phyloP scores from a whole-genome alignment of 2,113 vertebrate genomes.

The Phylloscopus trochilus region DNA sequence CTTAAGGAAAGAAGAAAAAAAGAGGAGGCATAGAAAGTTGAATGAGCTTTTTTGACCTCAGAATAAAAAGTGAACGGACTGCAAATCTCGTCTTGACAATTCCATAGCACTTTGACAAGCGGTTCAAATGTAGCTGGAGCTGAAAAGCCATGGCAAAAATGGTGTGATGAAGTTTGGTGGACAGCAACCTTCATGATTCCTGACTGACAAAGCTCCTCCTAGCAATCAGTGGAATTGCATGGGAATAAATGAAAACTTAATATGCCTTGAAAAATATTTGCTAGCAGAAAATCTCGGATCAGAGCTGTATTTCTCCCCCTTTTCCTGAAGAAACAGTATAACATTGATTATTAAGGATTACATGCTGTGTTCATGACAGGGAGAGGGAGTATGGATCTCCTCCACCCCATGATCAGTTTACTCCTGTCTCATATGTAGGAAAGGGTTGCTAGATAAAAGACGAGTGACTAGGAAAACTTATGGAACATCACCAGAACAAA shows the following conservation, averaged over 20 bases:
- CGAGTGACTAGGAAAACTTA: fast-evolving
- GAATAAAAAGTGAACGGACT: not conserved
- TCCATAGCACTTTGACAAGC: not conserved
- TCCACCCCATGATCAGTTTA: not conserved
- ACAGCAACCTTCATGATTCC: not conserved
- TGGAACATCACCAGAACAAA: not conserved
- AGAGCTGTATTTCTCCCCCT: not conserved
- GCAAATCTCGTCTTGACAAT: not conserved
- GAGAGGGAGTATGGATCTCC: not conserved
- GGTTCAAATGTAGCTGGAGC: not conserved
- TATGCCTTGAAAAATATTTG: not conserved
- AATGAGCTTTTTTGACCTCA: not conserved
- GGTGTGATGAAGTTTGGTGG: not conserved
- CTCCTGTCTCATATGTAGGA: not conserved
- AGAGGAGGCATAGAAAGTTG: not conserved
- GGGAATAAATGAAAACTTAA: not conserved
- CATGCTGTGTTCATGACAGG: not conserved
- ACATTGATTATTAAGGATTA: not conserved
- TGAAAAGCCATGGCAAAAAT: not conserved
- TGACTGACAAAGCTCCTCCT: not conserved
- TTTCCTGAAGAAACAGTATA: not conserved
- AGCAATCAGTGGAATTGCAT: not conserved
- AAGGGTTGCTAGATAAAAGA: not conserved
- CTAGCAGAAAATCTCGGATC: not conserved
- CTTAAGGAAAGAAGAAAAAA: not conserved